phyloP scores from a whole-genome alignment of 2,113 vertebrate species.

The Chelonoidis abingdonii region DNA sequence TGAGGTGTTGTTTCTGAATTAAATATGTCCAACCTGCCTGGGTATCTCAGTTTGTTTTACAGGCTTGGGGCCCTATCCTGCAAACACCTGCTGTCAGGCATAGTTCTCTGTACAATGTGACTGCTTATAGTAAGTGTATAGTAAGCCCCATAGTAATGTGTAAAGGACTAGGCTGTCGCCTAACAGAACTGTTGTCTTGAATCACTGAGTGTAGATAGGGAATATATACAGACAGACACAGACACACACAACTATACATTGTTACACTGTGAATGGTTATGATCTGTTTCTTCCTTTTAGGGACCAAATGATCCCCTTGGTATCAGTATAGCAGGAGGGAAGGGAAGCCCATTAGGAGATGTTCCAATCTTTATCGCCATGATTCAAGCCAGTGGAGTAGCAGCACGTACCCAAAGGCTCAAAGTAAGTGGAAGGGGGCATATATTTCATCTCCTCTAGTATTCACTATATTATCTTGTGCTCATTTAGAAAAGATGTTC shows the following conservation, averaged over 20 bases:
- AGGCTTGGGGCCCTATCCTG: background rate
- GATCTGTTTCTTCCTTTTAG: constrained; percentile 73
- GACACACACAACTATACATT: background rate
- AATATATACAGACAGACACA: fast-evolving
- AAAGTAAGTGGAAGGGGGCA: constrained; percentile 79
- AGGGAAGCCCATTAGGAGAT: constrained; percentile 94
- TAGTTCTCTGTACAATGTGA: background rate
- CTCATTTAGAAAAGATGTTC: background rate
- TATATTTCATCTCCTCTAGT: background rate
- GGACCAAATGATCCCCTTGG: constrained; percentile 90
- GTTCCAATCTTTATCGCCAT: constrained; percentile 97
- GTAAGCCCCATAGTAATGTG: background rate
- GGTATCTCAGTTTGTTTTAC: background rate
- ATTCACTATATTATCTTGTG: background rate
- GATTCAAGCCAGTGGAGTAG: constrained; percentile 95
- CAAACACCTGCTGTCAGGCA: background rate
- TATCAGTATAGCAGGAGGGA: constrained; percentile 96
- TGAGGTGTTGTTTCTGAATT: background rate
- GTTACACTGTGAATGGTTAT: background rate
- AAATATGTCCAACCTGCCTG: background rate
- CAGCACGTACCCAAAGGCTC: constrained; percentile 90
- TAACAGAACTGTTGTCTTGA: background rate
- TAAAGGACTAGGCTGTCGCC: background rate
- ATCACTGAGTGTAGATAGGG: background rate
- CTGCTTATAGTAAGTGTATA: background rate